Conservation (phyloP, 1,140 invertebrate genomes). For the Sarcophaga peregrina region DNA sequence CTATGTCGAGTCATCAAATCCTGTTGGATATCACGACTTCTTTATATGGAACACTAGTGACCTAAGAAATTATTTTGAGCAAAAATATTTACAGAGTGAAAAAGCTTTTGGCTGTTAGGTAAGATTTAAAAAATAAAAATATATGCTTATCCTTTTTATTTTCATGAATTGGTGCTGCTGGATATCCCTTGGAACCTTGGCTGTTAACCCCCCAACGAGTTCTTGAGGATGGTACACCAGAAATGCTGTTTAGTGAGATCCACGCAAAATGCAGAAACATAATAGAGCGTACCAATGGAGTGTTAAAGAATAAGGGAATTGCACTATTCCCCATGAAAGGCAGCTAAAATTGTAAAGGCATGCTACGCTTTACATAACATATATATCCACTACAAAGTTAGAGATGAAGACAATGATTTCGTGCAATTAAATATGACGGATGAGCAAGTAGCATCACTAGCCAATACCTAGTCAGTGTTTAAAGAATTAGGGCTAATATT, state of each 20-base stretch:
- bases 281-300: constrained; percentile 6
- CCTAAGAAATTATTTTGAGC: not conserved
- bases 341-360: constrained; percentile 10
- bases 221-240: constrained; percentile 18
- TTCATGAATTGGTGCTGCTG: too few relatives aligned
- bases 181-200: too few relatives aligned
- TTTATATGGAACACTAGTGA: not conserved
- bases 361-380: constrained; percentile 8
- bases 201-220: not conserved
- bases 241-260: constrained; percentile 15
- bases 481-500: too few relatives aligned
- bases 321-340: constrained; percentile 14
- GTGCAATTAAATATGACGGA: too few relatives aligned
- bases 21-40: too few relatives aligned
- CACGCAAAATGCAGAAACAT: constrained; percentile 10
- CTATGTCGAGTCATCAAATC: not conserved
- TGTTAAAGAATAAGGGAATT: constrained; percentile 18
- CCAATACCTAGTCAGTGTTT: too few relatives aligned
- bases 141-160: too few relatives aligned
- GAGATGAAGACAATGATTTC: too few relatives aligned
- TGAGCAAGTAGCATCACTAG: too few relatives aligned
- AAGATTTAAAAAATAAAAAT: too few relatives aligned
- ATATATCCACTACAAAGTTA: not conserved
- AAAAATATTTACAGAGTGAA: not conserved
- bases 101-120: not conserved